Evolutionary conservation across 2,797 vertebrate species (phyloP).

Genomic region (Uromys caudimaculatus): DNA sequence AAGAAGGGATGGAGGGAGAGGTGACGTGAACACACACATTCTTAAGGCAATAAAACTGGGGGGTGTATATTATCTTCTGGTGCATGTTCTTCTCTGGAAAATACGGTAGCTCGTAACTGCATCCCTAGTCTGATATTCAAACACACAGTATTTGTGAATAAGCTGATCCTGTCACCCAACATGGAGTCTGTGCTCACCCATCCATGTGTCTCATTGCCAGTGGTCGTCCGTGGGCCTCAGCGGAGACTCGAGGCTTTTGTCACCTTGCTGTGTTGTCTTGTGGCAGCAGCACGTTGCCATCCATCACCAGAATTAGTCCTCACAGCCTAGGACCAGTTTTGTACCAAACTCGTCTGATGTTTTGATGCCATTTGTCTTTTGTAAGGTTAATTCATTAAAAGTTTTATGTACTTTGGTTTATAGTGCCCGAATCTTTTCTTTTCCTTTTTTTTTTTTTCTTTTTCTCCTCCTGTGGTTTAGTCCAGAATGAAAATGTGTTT

Average conservation of each 20-base stretch:
- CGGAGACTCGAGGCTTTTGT: not conserved
- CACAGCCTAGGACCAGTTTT: slow-evolving; percentile 88
- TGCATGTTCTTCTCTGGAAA: slow-evolving; percentile 88
- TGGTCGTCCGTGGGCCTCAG: slow-evolving; percentile 82
- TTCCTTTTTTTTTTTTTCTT: slow-evolving; percentile 52
- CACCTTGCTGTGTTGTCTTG: slow-evolving; percentile 79
- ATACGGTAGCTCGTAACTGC: slow-evolving; percentile 85
- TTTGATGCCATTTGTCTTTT: slow-evolving; percentile 95
- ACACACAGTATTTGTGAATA: slow-evolving; percentile 90
- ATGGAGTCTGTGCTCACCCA: slow-evolving; percentile 88
- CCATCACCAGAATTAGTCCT: slow-evolving; percentile 86
- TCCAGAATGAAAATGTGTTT: not conserved
- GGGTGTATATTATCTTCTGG: slow-evolving; percentile 87
- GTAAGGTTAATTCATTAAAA: slow-evolving; percentile 98
- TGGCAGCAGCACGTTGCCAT: slow-evolving; percentile 85
- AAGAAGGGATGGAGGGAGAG: slow-evolving; percentile 63
- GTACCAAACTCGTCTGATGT: slow-evolving; percentile 93
- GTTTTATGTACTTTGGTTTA: slow-evolving; percentile 95
- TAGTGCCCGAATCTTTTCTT: slow-evolving; percentile 77
- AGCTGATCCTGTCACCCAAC: slow-evolving; percentile 86
- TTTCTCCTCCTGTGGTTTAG: not conserved
- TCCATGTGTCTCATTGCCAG: slow-evolving; percentile 87
- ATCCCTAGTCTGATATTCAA: slow-evolving; percentile 86
- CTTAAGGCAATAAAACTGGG: slow-evolving; percentile 90
- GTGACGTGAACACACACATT: slow-evolving; percentile 77